These are phyloP conservation scores for Neodontobutis hainanensis DNA, from an alignment of 2,113 vertebrate genomes.

Conservation along the genomic window DNA sequence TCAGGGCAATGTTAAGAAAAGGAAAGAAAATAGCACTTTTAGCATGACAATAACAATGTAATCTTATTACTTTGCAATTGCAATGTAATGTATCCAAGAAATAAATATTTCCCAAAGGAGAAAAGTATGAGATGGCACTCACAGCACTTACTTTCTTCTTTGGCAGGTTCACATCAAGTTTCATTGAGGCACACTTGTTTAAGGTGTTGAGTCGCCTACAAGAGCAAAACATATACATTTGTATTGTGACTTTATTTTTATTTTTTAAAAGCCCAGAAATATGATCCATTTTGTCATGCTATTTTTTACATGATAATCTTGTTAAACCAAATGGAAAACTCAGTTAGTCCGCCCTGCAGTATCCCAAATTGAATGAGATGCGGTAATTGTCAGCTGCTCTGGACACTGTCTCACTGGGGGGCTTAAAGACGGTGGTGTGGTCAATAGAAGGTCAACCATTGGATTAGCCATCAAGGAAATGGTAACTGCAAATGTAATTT, in stretches of 20 bases:
- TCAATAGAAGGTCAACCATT: conserved; percentile 17
- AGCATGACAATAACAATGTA: background rate
- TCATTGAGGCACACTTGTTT: conserved; percentile 99
- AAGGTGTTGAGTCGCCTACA: conserved; percentile 94
- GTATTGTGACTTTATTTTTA: too few relatives aligned
- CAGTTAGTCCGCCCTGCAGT: conserved; percentile 22
- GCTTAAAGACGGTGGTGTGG: conserved; percentile 15
- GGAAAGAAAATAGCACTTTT: conserved; percentile 14
- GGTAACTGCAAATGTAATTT: background rate
- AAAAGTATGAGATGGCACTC: too few relatives aligned
- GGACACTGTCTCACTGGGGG: conserved; percentile 42
- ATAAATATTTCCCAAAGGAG: background rate
- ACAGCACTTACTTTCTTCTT: conserved; percentile 90
- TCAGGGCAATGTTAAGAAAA: background rate
- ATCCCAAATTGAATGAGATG: conserved; percentile 57
- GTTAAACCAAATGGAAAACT: conserved; percentile 30
- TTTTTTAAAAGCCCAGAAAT: conserved; percentile 24
- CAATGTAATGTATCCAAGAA: background rate
- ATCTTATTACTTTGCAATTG: background rate
- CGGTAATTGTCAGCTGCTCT: conserved; percentile 56
- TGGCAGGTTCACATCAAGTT: conserved; percentile 95
- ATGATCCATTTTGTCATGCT: conserved; percentile 25
- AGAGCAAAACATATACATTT: conserved; percentile 23
- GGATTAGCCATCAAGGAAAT: conserved; percentile 1
- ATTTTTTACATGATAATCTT: conserved; percentile 33